Evolutionary conservation across 2,888 invertebrate species (phyloP).

Genomic region (Archips xylosteana): DNA sequence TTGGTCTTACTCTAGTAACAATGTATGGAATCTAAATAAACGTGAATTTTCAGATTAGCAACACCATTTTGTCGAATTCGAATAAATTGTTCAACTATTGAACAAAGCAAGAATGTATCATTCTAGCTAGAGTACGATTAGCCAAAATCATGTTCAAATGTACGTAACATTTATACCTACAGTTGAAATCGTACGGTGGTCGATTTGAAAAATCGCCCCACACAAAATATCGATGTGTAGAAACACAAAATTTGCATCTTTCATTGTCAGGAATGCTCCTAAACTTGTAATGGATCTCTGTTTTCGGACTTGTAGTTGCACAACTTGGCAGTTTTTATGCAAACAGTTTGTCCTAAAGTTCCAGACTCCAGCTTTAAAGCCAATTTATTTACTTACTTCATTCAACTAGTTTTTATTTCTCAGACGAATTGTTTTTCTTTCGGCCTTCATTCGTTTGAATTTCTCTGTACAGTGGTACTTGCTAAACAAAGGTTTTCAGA

Average conservation of each 20-base stretch:
- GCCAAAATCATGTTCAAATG: no score
- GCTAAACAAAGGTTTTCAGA: not conserved
- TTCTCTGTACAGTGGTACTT: not conserved
- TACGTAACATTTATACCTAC: no score
- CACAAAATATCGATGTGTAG: not conserved
- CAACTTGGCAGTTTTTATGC: not conserved
- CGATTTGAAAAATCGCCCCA: not conserved
- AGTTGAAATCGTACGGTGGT: not conserved
- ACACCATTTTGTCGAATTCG: no score
- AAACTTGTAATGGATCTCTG: not conserved
- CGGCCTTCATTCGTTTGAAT: not conserved
- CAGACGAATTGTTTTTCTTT: conserved; percentile 14
- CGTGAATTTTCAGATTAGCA: no score
- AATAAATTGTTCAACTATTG: no score
- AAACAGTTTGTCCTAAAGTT: conserved; percentile 1
- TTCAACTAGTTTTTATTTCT: conserved; percentile 27
- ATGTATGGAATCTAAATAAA: not conserved
- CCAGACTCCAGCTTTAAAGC: conserved; percentile 8
- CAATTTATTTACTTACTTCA: conserved; percentile 25
- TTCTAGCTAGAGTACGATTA: no score
- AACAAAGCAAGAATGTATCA: no score
- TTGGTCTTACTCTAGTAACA: no score
- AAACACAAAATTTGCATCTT: not conserved
- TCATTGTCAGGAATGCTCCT: not conserved
- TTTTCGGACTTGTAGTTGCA: not conserved